Conservation (phyloP, 2,888 invertebrate genomes). For the Baccha elongata region DNA sequence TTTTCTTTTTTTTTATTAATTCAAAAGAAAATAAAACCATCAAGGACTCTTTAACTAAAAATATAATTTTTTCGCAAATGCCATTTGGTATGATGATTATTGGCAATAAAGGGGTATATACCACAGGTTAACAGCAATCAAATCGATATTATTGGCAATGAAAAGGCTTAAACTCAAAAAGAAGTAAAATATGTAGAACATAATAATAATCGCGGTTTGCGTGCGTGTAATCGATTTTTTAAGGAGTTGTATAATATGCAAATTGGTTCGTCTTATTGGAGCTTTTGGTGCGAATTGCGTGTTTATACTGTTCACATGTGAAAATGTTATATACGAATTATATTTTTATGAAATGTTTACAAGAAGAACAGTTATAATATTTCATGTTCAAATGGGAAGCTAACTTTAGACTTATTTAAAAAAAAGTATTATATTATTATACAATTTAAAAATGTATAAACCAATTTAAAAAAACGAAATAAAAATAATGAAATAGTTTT, state of each 20-base stretch:
- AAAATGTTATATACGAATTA: constrained; percentile 9
- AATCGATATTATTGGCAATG: constrained; percentile 67
- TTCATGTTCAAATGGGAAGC: too few relatives aligned
- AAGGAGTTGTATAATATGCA: not conserved
- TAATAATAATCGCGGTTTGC: constrained; percentile 48
- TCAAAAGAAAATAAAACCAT: constrained; percentile 12
- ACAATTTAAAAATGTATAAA: too few relatives aligned
- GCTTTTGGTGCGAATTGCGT: constrained; percentile 39
- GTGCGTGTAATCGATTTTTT: constrained; percentile 33
- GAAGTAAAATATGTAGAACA: constrained; percentile 17
- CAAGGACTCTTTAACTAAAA: not conserved
- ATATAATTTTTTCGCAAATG: not conserved
- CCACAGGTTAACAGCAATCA: constrained; percentile 20
- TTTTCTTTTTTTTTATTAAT: too few relatives aligned
- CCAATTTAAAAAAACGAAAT: too few relatives aligned
- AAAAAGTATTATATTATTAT: too few relatives aligned
- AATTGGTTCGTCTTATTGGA: constrained; percentile 7
- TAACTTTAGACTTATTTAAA: too few relatives aligned
- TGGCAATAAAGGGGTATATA: not conserved
- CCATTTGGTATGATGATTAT: not conserved
- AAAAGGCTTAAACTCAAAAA: constrained; percentile 35
- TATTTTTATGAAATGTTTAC: constrained; percentile 3
- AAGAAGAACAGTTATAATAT: constrained; percentile 23
- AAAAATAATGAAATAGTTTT: too few relatives aligned
- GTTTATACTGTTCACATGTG: constrained; percentile 38